Base-by-base conservation (phyloP, 2,888 invertebrate genomes). In the Leucozona laternaria region DNA sequence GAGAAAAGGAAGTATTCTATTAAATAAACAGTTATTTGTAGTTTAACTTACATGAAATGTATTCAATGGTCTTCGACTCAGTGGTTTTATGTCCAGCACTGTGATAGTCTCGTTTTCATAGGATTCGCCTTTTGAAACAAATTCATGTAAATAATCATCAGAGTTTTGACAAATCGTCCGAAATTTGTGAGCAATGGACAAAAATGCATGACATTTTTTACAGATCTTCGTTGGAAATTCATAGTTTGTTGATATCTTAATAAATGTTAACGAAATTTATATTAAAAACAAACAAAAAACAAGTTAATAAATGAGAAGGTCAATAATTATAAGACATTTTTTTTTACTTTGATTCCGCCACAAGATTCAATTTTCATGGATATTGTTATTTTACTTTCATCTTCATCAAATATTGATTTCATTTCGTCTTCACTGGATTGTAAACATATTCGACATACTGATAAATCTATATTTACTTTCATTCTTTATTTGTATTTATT, bases 81-180 rank as follows among this genome's bases (percentile, higher is more conserved):
- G 5, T 22, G 66, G 57, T 53, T 66, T 72, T 11, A 43, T 73
- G 3, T 86, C 73, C 48, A 66, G 13, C 5, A 10, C 3, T 7
- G 76, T 40, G 10, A 43, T n/a, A 34, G 31, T 66, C 3, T 82
- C 68, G 1, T 71, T 22, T 17, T 88, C 83, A 7, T 80, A 80
- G 3, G 31, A 40, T 1, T 70, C 79, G 10, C 77, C 68, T 40
- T 89, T 89, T 22, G 81, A 88, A 11, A 91, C 88, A 73, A 90
- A 92, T 58, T 91, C 90, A 10, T 90, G 89, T 3, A 92, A 86
- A 34, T 92, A 91, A 22, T 89, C 89, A 83, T 92, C 90, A 0
- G 93, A 92, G 55, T 90, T 91, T 50, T 90, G 90, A 45, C 93
- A 92, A 60, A 92, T 91, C 68, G 89, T 89, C 2, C 91, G 91